A percentile compares a stretch with the other conserved stretches of the same genome.
Conservation (phyloP, 1,140 invertebrate genomes). For the Paraescarpia echinospica region DNA sequence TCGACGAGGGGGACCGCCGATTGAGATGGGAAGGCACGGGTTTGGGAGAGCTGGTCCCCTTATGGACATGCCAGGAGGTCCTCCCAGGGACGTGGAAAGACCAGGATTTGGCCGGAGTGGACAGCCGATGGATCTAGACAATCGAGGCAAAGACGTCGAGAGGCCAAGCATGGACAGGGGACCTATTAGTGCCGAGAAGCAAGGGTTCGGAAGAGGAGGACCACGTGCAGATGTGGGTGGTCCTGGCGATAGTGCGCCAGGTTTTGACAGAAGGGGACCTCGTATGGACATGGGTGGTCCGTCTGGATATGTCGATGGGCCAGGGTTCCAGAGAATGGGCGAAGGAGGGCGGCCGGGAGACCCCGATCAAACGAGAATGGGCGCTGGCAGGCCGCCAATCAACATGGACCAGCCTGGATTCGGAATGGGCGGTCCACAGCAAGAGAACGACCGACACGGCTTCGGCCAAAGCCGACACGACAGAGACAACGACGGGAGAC, state of each 20-base stretch:
- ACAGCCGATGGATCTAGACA: background rate
- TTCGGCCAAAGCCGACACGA: background rate
- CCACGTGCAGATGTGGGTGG: background rate
- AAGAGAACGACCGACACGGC: background rate
- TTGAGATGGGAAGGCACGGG: background rate
- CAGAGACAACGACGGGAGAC: background rate
- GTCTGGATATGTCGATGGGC: background rate
- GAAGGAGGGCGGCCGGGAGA: background rate
- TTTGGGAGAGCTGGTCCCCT: background rate
- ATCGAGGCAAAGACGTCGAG: background rate
- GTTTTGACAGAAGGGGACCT: background rate
- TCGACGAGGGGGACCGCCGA: background rate
- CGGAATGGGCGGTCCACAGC: background rate
- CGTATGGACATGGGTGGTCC: background rate
- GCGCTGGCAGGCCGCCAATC: background rate
- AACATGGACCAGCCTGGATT: background rate
- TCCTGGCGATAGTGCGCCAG: background rate
- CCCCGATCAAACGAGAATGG: background rate
- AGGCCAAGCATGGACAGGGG: background rate
- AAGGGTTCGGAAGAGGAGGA: background rate
- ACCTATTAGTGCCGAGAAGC: background rate
- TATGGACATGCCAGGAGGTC: background rate
- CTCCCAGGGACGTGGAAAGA: background rate
- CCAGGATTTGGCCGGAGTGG: background rate
- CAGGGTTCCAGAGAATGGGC: background rate